A percentile compares a stretch with the other conserved stretches of the same genome.
Evolutionary conservation across 2,797 vertebrate species (phyloP).

Genomic region (Falco peregrinus): DNA sequence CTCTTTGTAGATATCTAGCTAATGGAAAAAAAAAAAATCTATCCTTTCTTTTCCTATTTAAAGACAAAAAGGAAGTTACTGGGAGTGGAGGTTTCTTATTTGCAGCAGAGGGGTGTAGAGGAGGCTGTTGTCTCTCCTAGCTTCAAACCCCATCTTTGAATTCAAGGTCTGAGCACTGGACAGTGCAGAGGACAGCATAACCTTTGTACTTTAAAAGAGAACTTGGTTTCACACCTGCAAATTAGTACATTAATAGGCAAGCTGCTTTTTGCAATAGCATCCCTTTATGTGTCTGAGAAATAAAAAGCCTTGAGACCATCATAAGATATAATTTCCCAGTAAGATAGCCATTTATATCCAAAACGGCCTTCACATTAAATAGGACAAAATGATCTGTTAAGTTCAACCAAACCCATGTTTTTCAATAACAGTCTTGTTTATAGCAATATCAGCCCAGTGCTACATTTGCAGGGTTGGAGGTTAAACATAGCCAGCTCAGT

Average conservation of each 20-base stretch:
- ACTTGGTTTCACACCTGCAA: neutral
- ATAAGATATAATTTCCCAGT: neutral
- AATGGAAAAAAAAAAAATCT: neutral
- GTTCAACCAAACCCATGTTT: neutral
- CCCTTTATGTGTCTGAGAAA: neutral
- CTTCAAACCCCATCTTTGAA: neutral
- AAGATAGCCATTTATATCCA: neutral
- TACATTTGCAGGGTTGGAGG: conserved; percentile 34
- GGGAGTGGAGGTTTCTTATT: neutral
- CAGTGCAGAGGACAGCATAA: neutral
- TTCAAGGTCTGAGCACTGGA: neutral
- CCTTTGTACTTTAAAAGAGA: neutral
- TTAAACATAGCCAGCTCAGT: conserved; percentile 35
- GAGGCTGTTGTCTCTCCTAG: neutral
- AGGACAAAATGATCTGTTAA: neutral
- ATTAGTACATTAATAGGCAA: neutral
- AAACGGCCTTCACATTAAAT: neutral
- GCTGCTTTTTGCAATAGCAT: neutral
- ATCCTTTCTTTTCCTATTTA: neutral
- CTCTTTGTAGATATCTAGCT: neutral
- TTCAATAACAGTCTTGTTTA: neutral
- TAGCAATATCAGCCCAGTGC: neutral
- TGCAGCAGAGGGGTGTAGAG: neutral
- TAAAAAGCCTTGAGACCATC: neutral
- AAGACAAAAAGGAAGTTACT: neutral